Evolutionary conservation across 2,797 vertebrate species (phyloP).

Genomic region (Lagorchestes hirsutus): DNA sequence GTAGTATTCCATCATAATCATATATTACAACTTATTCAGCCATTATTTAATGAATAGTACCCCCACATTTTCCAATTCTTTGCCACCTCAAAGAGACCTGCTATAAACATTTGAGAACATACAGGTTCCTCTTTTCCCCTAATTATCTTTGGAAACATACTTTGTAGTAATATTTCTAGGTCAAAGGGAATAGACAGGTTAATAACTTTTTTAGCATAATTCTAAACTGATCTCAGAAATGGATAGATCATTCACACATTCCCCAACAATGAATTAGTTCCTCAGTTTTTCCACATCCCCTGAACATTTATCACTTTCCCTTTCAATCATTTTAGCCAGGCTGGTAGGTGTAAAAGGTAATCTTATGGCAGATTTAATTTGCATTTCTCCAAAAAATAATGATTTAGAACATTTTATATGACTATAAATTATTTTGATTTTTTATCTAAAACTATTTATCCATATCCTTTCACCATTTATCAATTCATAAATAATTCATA

Average conservation of each 20-base stretch:
- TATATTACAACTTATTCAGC: background rate
- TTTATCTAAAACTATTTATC: background rate
- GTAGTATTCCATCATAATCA: background rate
- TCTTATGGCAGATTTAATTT: background rate
- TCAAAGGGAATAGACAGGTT: background rate
- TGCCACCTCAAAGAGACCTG: too few species aligned
- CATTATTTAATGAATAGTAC: too few species aligned
- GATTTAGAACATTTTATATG: background rate
- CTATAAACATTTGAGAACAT: too few species aligned
- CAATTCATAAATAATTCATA: background rate
- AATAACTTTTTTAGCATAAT: background rate
- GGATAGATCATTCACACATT: background rate
- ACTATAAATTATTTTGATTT: background rate
- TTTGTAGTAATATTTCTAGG: background rate
- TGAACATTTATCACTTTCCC: too few species aligned
- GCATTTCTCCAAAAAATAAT: background rate
- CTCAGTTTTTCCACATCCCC: too few species aligned
- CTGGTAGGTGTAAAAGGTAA: background rate
- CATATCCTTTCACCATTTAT: background rate
- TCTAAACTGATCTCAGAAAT: background rate
- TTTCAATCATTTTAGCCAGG: background rate
- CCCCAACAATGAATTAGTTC: background rate
- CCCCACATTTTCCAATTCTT: too few species aligned
- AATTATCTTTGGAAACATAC: background rate
- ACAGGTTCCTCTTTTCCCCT: too few species aligned